These are phyloP conservation scores for Hylaeus volcanicus DNA, from an alignment of 1,140 invertebrate genomes.

Conservation along the genomic window DNA sequence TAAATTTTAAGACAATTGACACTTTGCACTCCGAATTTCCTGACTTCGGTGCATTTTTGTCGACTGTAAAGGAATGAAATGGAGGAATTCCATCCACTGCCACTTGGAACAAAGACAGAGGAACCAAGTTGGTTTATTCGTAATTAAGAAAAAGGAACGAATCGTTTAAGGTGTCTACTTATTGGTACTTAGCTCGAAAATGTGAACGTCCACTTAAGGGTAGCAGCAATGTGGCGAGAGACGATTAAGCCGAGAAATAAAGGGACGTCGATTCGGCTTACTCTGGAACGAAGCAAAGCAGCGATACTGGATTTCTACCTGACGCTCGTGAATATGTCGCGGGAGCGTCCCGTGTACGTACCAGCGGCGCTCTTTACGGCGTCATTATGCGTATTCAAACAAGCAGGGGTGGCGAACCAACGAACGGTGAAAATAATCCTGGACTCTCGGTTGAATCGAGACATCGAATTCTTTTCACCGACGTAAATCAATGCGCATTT, in stretches of 20 bases:
- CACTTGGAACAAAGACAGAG: no score
- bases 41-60: no score
- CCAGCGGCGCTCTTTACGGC: slow-evolving; percentile 4
- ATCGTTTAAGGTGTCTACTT: no score
- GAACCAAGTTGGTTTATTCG: no score
- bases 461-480: slow-evolving; percentile 10
- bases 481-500: slow-evolving; percentile 46
- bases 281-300: background rate
- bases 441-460: background rate
- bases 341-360: background rate
- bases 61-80: no score
- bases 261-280: background rate
- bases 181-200: no score
- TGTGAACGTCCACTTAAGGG: no score
- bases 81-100: no score
- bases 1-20: no score
- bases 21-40: no score
- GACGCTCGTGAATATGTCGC: background rate
- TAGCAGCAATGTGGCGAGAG: no score
- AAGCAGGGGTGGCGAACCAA: background rate
- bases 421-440: slow-evolving; percentile 6
- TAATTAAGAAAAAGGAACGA: no score
- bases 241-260: background rate
- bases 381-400: slow-evolving; percentile 18
- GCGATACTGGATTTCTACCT: background rate